Evolutionary conservation across 2,113 vertebrate species (phyloP), one percentile per base, ranked within the genome.

Genomic region (Toxotes chatareus): DNA sequence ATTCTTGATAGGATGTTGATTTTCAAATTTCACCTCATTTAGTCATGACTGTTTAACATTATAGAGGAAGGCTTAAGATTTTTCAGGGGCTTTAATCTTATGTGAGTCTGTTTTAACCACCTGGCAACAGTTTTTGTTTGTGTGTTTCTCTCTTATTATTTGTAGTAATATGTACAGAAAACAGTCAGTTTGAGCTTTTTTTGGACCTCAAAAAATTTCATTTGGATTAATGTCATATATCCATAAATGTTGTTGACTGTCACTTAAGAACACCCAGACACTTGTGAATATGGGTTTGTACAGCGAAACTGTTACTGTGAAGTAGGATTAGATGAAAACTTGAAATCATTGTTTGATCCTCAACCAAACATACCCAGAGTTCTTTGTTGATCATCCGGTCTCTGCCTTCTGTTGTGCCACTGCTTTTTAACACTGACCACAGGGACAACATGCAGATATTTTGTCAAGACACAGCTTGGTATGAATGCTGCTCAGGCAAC

Each of bases 221-320:
- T 34, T 69, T 64, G 17, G 10, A 47, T 78, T 40, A 42, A 44
- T 40, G 32, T 81, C 56, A 86, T 64, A 46, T 56, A 44, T 72
- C 40, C 66, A 27, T 83, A 38, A 51, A 76, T 71, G 66, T 66
- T 68, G 65, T 82, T 34, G 62, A 76, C 31, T 56, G 56, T 86
- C 44, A 1, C 71, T 32, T 86, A 72, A 65, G 32, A 70, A 49
- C 71, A 77, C 49, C 5, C 71, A 78, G 51, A 79, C 1, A 59
- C 81, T 80, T 87, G 82, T 86, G 44, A 67, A 82, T 84, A 87
- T 83, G 75, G 46, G 46, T 74, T 84, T 85, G 77, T 90, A 77
- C 72, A 86, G 74, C 10, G 32, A 84, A 84, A 73, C 82, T 27
- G 76, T 88, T 79, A 91, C 79, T 85, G 85, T 91, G 75, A 94